phyloP scores from a whole-genome alignment of 2,888 invertebrate species.

The Phytoseiulus persimilis region DNA sequence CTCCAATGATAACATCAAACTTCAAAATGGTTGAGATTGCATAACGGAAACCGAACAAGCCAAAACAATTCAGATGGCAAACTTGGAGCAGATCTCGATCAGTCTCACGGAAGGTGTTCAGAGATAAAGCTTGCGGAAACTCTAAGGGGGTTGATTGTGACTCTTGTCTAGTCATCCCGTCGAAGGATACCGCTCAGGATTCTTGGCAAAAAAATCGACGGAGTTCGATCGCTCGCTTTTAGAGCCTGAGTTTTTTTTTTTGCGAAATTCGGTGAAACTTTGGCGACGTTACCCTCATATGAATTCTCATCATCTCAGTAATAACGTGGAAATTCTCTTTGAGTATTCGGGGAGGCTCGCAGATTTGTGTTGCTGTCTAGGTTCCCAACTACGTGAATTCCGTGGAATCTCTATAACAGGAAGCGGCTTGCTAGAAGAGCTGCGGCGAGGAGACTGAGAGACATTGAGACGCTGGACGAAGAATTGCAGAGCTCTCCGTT shows the following conservation, averaged over 20 bases:
- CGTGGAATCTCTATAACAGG: background rate
- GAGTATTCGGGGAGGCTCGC: no score
- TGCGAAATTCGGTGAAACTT: no score
- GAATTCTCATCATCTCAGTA: no score
- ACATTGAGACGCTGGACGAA: background rate
- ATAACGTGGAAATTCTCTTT: no score
- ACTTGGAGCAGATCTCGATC: background rate
- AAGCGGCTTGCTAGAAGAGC: background rate
- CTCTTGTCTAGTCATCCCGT: background rate
- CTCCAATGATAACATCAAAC: background rate
- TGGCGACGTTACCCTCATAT: no score
- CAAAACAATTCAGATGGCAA: background rate
- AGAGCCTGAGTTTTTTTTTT: no score
- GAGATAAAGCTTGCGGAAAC: background rate
- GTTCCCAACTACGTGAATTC: no score
- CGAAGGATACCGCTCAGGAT: no score
- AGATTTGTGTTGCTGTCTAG: no score
- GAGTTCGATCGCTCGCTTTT: no score
- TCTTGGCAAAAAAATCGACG: no score
- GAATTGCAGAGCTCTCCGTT: slow-evolving; percentile 75
- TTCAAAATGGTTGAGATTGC: background rate
- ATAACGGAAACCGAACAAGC: background rate
- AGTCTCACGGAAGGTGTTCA: background rate
- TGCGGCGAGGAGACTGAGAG: background rate
- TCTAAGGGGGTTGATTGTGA: background rate